phyloP scores from a whole-genome alignment of 2,888 invertebrate species.

The Acanthosoma haemorrhoidale region DNA sequence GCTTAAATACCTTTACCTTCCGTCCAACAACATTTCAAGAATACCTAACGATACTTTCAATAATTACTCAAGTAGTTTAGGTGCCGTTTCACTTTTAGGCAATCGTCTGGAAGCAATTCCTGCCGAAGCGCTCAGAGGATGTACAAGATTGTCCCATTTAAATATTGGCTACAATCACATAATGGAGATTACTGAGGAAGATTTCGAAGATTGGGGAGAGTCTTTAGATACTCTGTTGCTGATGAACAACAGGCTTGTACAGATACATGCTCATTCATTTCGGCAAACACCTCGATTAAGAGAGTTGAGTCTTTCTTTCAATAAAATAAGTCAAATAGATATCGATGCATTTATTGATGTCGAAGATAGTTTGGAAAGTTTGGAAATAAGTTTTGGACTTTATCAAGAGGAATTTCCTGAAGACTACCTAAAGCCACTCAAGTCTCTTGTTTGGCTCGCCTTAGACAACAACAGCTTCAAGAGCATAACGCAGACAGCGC shows the following conservation, averaged over 20 bases:
- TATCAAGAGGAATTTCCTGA: conserved; percentile 73
- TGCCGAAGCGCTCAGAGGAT: conserved; percentile 60
- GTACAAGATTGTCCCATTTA: conserved; percentile 73
- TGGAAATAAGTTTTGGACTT: conserved; percentile 81
- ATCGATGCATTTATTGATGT: conserved; percentile 73
- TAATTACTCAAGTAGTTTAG: conserved; percentile 57
- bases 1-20: conserved; percentile 74
- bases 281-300: conserved; percentile 68
- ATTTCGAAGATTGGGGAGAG: conserved; percentile 72
- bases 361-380: conserved; percentile 67
- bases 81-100: conserved; percentile 73
- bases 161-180: conserved; percentile 86
- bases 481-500: conserved; percentile 62
- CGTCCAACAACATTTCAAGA: conserved; percentile 67
- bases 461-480: conserved; percentile 83
- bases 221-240: conserved; percentile 74
- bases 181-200: conserved; percentile 56
- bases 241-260: conserved; percentile 76
- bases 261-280: conserved; percentile 62
- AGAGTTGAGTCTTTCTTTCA: conserved; percentile 87
- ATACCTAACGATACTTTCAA: conserved; percentile 59
- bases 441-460: conserved; percentile 73
- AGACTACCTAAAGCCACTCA: conserved; percentile 66
- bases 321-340: conserved; percentile 77
- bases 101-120: conserved; percentile 74